Conservation (phyloP, 2,888 invertebrate species). For the Toxonevra muliebris region DNA sequence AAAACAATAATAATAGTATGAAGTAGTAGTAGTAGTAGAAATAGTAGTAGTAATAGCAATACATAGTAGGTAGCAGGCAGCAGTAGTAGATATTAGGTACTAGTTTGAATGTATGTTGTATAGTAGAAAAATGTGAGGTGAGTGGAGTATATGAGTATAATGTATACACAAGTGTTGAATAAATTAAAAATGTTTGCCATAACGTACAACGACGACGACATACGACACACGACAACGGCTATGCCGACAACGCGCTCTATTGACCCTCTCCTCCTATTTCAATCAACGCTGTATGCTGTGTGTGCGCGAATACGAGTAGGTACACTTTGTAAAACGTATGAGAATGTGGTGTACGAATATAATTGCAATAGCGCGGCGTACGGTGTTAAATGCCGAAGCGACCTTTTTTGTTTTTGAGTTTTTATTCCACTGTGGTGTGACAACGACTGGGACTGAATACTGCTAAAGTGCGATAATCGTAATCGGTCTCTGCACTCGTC, state of each 20-base stretch:
- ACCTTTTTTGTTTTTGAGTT: not conserved
- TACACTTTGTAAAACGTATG: too few species aligned
- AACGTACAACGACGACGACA: not conserved
- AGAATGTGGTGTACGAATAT: too few species aligned
- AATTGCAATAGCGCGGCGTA: not conserved
- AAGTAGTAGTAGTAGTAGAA: not conserved
- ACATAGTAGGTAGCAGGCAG: too few species aligned
- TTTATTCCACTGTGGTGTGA: not conserved
- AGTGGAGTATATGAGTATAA: not conserved
- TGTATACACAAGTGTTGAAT: constrained; percentile 30
- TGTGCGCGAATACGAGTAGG: too few species aligned
- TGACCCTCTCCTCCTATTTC: not conserved
- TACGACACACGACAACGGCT: not conserved
- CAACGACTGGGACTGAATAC: too few species aligned
- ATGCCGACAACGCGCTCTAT: not conserved
- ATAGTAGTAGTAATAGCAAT: not conserved
- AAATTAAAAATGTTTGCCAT: constrained; percentile 19
- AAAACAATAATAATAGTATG: not conserved
- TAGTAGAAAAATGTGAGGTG: too few species aligned
- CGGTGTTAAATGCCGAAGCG: not conserved
- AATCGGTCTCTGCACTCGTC: constrained; percentile 17
- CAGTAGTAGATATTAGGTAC: too few species aligned
- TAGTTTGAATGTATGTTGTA: too few species aligned
- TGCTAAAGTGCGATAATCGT: constrained; percentile 39
- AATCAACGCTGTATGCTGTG: not conserved